phyloP scores from a whole-genome alignment of 2,888 invertebrate genomes.

The Gnatocerus cornutus region DNA sequence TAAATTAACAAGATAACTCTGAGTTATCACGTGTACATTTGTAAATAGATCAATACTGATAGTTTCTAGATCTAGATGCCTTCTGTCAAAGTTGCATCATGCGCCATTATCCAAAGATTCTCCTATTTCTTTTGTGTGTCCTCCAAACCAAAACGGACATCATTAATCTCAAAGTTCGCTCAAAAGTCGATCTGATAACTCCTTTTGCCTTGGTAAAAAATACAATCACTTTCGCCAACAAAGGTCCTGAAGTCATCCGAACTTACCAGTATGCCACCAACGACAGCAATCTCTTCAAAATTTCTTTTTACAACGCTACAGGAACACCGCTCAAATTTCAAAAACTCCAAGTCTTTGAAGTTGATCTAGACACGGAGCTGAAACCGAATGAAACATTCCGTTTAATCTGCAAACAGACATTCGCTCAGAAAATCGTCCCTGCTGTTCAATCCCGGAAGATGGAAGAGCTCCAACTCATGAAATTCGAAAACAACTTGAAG shows the following conservation, averaged over 20 bases:
- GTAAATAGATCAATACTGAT: not conserved
- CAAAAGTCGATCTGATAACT: constrained; percentile 20
- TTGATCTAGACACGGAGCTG: constrained; percentile 11
- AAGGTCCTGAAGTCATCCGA: not conserved
- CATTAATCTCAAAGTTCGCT: constrained; percentile 18
- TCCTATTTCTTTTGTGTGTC: constrained; percentile 9
- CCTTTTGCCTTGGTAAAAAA: constrained; percentile 9
- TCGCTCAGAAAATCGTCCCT: constrained; percentile 14
- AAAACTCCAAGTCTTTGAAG: constrained; percentile 11
- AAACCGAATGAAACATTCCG: not conserved
- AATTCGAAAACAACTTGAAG: constrained; percentile 53
- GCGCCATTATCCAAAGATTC: constrained; percentile 2
- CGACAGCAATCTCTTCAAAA: not conserved
- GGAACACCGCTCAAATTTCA: constrained; percentile 1
- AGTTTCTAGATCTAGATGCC: constrained; percentile 6
- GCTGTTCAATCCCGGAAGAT: constrained; percentile 26
- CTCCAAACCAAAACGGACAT: not conserved
- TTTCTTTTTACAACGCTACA: constrained; percentile 4
- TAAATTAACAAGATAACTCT: constrained; percentile 40
- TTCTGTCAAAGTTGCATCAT: not conserved
- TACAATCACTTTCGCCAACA: constrained; percentile 9
- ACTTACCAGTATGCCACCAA: constrained; percentile 2
- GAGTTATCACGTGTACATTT: not conserved
- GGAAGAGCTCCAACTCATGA: constrained; percentile 45
- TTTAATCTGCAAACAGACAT: constrained; percentile 15